These are phyloP conservation scores for Vollenhovia emeryi DNA, from an alignment of 1,140 invertebrate genomes.

Conservation along the genomic window DNA sequence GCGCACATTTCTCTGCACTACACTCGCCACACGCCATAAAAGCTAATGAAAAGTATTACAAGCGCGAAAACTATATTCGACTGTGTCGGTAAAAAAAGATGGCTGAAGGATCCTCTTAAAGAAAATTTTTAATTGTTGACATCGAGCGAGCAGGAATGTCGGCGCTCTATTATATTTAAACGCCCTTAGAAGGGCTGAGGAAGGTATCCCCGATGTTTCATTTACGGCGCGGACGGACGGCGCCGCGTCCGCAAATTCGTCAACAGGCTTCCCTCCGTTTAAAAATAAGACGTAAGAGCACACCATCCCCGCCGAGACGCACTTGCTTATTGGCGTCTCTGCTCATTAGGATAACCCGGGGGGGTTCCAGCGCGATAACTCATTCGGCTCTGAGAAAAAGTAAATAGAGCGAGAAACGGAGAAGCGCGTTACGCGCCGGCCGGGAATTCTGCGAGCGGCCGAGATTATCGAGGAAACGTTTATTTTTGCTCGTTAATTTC, in stretches of 20 bases:
- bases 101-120: no score
- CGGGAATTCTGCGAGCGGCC: slow-evolving; percentile 35
- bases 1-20: no score
- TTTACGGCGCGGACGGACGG: slow-evolving; percentile 13
- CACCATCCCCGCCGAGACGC: neutral
- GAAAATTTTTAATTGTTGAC: neutral
- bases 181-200: neutral
- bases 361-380: slow-evolving; percentile 45
- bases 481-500: slow-evolving; percentile 58
- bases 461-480: slow-evolving; percentile 53
- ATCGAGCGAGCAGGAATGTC: neutral
- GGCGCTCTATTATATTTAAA: slow-evolving; percentile 20
- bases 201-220: slow-evolving; percentile 21
- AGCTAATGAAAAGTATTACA: no score
- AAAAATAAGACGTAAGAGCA: slow-evolving; percentile 56
- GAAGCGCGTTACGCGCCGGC: slow-evolving; percentile 12
- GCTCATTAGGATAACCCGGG: slow-evolving; percentile 55
- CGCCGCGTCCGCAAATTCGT: slow-evolving; percentile 41
- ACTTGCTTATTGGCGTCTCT: slow-evolving; percentile 55
- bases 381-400: slow-evolving; percentile 53
- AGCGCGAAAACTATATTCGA: no score
- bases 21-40: no score
- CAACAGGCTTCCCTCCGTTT: slow-evolving; percentile 43
- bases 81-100: no score
- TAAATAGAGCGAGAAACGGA: slow-evolving; percentile 56